These are phyloP conservation scores for Perdita meconis DNA, from an alignment of 2,888 invertebrate species.

Conservation along the genomic window DNA sequence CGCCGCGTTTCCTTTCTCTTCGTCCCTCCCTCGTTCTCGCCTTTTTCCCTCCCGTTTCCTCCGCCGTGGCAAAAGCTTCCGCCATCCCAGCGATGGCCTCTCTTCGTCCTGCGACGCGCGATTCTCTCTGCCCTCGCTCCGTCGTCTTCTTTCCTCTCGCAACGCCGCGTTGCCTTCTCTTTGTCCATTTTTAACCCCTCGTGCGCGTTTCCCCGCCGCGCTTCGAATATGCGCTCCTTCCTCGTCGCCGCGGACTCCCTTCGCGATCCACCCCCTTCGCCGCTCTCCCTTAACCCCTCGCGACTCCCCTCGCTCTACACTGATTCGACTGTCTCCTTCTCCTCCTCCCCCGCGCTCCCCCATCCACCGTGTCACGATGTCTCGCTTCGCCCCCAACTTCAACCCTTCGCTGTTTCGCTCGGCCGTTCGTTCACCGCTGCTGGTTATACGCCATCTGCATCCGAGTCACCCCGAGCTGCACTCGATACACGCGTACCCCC, in stretches of 20 bases:
- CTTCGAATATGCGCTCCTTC: neutral
- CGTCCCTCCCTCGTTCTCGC: slow-evolving; percentile 36
- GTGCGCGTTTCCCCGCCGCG: neutral
- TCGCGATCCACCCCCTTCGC: neutral
- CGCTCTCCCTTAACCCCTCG: slow-evolving; percentile 40
- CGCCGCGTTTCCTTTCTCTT: slow-evolving; percentile 35
- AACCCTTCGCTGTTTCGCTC: slow-evolving; percentile 34
- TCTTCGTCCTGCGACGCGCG: slow-evolving; percentile 2
- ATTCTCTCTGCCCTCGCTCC: neutral
- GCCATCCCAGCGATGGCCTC: slow-evolving; percentile 4
- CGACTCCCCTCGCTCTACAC: slow-evolving; percentile 17
- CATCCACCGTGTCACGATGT: neutral
- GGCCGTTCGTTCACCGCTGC: slow-evolving; percentile 49
- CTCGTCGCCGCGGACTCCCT: slow-evolving; percentile 1
- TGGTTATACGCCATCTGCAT: slow-evolving; percentile 65
- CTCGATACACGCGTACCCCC: slow-evolving; percentile 13
- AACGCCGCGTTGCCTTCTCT: slow-evolving; percentile 8
- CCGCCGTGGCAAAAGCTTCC: slow-evolving; percentile 11
- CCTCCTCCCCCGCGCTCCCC: neutral
- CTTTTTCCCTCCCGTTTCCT: slow-evolving; percentile 46
- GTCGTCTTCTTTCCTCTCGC: neutral
- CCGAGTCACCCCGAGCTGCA: slow-evolving; percentile 48
- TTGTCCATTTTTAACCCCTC: slow-evolving; percentile 23
- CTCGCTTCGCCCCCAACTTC: slow-evolving; percentile 13
- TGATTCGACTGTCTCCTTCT: slow-evolving; percentile 32